Conservation (phyloP, 2,888 invertebrate species). For the Oscheius myriophilus region DNA sequence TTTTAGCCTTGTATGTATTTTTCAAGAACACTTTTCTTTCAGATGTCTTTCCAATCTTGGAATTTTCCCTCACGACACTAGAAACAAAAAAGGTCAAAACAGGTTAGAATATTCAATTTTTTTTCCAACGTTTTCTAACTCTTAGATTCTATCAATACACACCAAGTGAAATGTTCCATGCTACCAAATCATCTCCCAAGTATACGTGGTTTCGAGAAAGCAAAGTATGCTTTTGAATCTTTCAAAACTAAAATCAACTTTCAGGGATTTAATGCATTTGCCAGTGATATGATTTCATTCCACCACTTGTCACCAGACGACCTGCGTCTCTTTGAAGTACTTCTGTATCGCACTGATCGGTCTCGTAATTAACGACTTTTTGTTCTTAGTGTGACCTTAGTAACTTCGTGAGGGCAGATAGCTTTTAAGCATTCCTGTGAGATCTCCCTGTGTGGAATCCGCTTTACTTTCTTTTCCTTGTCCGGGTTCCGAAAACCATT, state of each 20-base stretch:
- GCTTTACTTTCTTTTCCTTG: background rate
- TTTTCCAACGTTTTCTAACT: background rate
- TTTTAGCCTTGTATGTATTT: too few relatives aligned
- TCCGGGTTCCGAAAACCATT: slow-evolving; percentile 1
- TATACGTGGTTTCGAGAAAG: slow-evolving; percentile 18
- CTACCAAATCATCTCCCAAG: slow-evolving; percentile 6
- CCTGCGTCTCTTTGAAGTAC: slow-evolving; percentile 43
- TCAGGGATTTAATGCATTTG: slow-evolving; percentile 42
- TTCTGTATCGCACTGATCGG: slow-evolving; percentile 34
- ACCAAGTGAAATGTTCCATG: slow-evolving; percentile 30
- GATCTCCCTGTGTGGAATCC: background rate
- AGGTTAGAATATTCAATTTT: background rate
- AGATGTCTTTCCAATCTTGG: slow-evolving; percentile 35
- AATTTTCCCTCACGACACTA: slow-evolving; percentile 42
- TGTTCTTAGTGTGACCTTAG: too few relatives aligned
- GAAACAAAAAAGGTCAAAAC: slow-evolving; percentile 34
- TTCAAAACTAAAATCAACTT: slow-evolving; percentile 1
- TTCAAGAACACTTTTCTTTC: too few relatives aligned
- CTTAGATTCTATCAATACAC: slow-evolving; percentile 26
- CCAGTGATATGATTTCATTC: slow-evolving; percentile 40
- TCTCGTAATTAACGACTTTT: background rate
- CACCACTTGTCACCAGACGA: slow-evolving; percentile 43
- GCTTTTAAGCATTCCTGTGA: too few relatives aligned
- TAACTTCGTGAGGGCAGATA: too few relatives aligned
- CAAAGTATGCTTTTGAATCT: slow-evolving; percentile 1